A percentile compares a stretch with the other conserved stretches of the same genome.
Evolutionary conservation across 1,140 invertebrate genomes (phyloP).

Genomic region (Drosophila setifemur): DNA sequence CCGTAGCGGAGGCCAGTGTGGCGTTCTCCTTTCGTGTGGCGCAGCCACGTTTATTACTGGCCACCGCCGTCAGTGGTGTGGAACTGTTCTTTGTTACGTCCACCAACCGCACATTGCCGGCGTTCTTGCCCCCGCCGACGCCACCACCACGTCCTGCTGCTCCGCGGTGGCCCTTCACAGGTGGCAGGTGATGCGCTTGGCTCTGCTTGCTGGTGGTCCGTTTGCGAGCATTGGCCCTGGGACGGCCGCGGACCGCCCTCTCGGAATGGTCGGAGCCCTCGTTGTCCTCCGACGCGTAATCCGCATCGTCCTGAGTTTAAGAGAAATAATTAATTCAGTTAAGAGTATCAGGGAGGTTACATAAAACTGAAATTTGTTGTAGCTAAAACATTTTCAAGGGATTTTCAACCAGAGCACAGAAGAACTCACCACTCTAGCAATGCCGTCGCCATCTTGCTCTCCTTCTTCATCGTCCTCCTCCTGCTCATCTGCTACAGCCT

Average conservation of each 20-base stretch:
- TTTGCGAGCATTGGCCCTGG: constrained; percentile 5
- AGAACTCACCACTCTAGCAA: too few species aligned
- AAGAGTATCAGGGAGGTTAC: too few species aligned
- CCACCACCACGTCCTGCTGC: background rate
- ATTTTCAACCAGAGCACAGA: too few species aligned
- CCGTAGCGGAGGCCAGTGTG: constrained; percentile 61
- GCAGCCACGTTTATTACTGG: constrained; percentile 68
- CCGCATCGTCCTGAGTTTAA: constrained; percentile 3
- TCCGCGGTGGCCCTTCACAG: constrained; percentile 21
- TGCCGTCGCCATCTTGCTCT: constrained; percentile 10
- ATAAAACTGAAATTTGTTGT: too few species aligned
- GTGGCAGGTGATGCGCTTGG: constrained; percentile 22
- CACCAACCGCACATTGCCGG: background rate
- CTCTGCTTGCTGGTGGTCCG: constrained; percentile 25
- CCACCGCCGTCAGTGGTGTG: constrained; percentile 56
- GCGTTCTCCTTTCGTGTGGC: constrained; percentile 58
- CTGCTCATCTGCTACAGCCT: constrained; percentile 10
- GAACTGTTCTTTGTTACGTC: constrained; percentile 19
- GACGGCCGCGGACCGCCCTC: constrained; percentile 3
- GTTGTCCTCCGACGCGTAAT: constrained; percentile 12
- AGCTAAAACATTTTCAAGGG: too few species aligned
- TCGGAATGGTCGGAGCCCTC: constrained; percentile 7
- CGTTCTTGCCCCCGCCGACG: background rate
- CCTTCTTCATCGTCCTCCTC: background rate
- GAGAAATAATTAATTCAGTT: background rate